phyloP scores from a whole-genome alignment of 1,140 invertebrate genomes.

The Acromyrmex echinatior region DNA sequence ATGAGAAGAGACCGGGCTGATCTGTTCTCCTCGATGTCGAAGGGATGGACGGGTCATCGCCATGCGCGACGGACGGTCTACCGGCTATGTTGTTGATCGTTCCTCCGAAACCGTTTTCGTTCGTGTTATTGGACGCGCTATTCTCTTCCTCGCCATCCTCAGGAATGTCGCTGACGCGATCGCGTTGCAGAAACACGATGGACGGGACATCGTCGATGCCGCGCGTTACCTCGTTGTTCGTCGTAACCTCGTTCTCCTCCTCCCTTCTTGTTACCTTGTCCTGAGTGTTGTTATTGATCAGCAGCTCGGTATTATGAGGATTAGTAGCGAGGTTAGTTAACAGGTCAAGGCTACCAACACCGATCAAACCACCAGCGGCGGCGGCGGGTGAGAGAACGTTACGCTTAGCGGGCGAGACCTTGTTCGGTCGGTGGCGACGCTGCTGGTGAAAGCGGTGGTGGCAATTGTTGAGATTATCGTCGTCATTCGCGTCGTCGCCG shows the following conservation, averaged over 20 bases:
- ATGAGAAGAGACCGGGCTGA: conserved; percentile 52
- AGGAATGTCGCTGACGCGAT: conserved; percentile 29
- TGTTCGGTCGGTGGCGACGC: conserved; percentile 27
- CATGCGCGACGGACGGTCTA: conserved; percentile 65
- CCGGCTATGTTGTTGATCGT: conserved; percentile 68
- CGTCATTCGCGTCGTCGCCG: conserved; percentile 35
- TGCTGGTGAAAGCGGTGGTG: conserved; percentile 51
- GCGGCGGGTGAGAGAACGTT: conserved; percentile 64
- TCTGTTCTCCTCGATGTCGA: conserved; percentile 80
- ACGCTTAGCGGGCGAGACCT: conserved; percentile 71
- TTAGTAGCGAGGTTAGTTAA: conserved; percentile 80
- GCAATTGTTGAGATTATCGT: conserved; percentile 54
- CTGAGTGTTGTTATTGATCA: conserved; percentile 70
- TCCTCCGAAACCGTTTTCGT: conserved; percentile 59
- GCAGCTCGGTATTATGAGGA: conserved; percentile 74
- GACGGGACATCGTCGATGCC: conserved; percentile 37
- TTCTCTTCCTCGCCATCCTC: conserved; percentile 56
- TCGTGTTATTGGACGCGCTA: conserved; percentile 31
- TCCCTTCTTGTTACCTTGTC: conserved; percentile 29
- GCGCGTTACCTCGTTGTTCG: conserved; percentile 69
- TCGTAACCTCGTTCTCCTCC: conserved; percentile 18
- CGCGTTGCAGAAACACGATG: conserved; percentile 52
- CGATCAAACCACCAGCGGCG: conserved; percentile 61
- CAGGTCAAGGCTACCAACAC: conserved; percentile 77
- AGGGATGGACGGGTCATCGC: conserved; percentile 75